Evolutionary conservation across 2,797 vertebrate genomes (phyloP).

Genomic region (Pangasius djambal): DNA sequence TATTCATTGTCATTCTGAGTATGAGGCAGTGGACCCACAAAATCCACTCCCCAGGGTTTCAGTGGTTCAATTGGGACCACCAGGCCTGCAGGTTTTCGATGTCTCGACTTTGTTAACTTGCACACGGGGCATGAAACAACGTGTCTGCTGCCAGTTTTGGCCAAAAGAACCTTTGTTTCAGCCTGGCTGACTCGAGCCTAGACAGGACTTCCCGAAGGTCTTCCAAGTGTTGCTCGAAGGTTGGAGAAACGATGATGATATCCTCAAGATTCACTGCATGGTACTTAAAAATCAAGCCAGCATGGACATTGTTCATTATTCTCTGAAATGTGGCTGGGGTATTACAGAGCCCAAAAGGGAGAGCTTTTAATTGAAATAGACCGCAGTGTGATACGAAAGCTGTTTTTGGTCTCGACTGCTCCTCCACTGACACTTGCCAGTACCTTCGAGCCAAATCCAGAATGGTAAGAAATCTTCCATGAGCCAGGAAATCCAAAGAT

Average conservation of each 20-base stretch:
- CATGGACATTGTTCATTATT: background rate
- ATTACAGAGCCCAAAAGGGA: slow-evolving; percentile 14
- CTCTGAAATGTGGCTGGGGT: background rate
- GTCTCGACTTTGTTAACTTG: slow-evolving; percentile 34
- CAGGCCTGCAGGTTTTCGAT: slow-evolving; percentile 26
- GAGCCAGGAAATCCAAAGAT: slow-evolving; percentile 48
- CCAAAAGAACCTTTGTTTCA: slow-evolving; percentile 19
- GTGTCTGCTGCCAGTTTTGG: background rate
- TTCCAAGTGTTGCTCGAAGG: slow-evolving; percentile 28
- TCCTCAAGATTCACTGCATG: background rate
- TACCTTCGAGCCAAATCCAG: slow-evolving; percentile 22
- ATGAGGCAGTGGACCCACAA: background rate
- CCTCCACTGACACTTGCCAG: background rate
- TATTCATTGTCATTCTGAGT: background rate
- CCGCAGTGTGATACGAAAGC: slow-evolving; percentile 19
- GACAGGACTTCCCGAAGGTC: slow-evolving; percentile 21
- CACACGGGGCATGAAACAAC: slow-evolving; percentile 27
- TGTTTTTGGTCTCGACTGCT: background rate
- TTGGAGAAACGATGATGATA: slow-evolving; percentile 23
- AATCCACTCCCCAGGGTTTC: background rate
- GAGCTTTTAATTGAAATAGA: slow-evolving; percentile 2
- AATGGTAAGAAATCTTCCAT: slow-evolving; percentile 4
- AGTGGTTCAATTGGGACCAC: background rate
- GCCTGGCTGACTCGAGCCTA: background rate
- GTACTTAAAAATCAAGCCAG: background rate